Percentiles rank a stretch among this genome's conserved stretches.
Evolutionary conservation across 64 coral and sea anemone genomes (phyloP).

Genomic region (Dendrophyllia cribrosa): DNA sequence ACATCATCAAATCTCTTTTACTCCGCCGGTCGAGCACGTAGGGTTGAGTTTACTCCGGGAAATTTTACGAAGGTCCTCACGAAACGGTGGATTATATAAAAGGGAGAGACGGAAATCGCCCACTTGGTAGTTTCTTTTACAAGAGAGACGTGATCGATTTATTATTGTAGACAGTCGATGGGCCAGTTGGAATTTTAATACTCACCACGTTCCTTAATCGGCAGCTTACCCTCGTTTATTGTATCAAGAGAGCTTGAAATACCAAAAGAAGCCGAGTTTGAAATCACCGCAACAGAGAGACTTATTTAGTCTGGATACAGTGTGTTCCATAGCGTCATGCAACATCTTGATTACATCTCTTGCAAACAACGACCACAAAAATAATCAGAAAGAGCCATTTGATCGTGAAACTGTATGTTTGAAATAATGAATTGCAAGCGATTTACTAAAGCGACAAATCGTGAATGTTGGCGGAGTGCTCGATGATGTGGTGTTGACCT

Average conservation of each 20-base stretch:
- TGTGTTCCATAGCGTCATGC: neutral
- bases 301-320: slow-evolving; percentile 12
- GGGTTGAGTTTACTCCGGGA: neutral
- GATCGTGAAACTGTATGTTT: neutral
- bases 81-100: neutral
- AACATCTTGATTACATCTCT: neutral
- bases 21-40: neutral
- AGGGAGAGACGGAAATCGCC: slow-evolving; percentile 2
- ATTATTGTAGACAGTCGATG: neutral
- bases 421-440: slow-evolving; percentile 2
- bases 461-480: neutral
- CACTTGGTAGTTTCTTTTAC: neutral
- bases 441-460: slow-evolving; percentile 49
- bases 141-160: neutral
- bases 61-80: slow-evolving; percentile 13
- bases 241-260: neutral
- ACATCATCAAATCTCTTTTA: slow-evolving; percentile 23
- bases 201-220: neutral
- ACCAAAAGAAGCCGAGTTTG: neutral
- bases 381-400: neutral
- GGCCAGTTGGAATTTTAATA: slow-evolving; percentile 12
- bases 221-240: neutral
- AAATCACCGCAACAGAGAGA: slow-evolving; percentile 21
- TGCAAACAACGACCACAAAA: neutral
- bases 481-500: slow-evolving; percentile 67